Base-by-base conservation (phyloP, 2,797 vertebrate genomes). In the Basileuterus tristriatus region DNA sequence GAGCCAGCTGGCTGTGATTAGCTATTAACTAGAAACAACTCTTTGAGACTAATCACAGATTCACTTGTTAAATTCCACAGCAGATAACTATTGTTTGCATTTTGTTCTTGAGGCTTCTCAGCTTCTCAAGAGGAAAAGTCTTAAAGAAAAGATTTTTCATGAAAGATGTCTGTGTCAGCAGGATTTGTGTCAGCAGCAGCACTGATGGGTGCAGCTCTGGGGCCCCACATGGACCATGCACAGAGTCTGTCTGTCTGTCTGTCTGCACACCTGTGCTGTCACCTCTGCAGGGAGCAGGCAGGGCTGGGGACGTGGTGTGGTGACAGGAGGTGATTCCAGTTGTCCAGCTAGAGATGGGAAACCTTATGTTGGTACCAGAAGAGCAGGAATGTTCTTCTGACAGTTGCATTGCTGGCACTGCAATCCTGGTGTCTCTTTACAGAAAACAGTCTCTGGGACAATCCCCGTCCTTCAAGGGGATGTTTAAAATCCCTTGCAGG, bases 241-340 rank as follows among this genome's bases (percentile, higher is more conserved):
- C 16, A 5, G 1, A 18, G 6, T 3, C 23, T 12, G 3, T 7
- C 9, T 30, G 50, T 26, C 47, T 27, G 47, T 6, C 9, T 32
- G 30, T 21, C 53, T n/a, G 52, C 32, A 6, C 27, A 0, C 1
- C 0, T 1, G 11, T 30, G 10, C 19, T n/a, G 19, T 13, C 60
- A 10, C 8, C 19, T 46, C 53, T 68, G 50, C 22, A 29, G 74
- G 63, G 64, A 81, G 77, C 62, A 50, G 23, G 74, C 59, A 43
- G 56, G 37, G 30, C 37, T 43, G 64, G 29, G 59, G 34, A 79
- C 30, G 8, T 9, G 6, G 1, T 7, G 0, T 20, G 50, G 18
- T 29, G 32, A 63, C 32, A 86, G 21, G 29, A 58, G 49, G n/a
- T 10, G 72, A 6, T 71, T 68, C 68, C 39, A n/a, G 13, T 9